A percentile compares a stretch with the other conserved stretches of the same genome.
Conservation (phyloP, 53 echinoderm and acorn worm genomes). For the Echinometra lucunter region DNA sequence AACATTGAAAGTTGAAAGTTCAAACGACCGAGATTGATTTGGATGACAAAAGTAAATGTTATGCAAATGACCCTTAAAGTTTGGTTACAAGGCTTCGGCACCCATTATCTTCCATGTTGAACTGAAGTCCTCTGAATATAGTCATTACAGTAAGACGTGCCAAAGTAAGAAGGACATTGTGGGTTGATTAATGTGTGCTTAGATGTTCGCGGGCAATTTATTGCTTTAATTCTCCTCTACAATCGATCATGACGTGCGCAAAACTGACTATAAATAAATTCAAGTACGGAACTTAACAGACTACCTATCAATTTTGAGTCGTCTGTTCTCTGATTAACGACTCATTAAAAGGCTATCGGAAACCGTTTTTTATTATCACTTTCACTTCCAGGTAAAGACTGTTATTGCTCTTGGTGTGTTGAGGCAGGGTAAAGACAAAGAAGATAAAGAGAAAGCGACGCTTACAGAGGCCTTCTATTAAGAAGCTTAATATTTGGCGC, state of each 20-base stretch:
- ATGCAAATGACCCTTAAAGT: neutral
- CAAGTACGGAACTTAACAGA: slow-evolving; percentile 27
- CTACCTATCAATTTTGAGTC: slow-evolving; percentile 15
- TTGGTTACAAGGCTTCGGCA: neutral
- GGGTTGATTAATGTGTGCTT: slow-evolving; percentile 14
- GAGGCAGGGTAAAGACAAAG: neutral
- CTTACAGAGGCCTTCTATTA: neutral
- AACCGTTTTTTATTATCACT: neutral
- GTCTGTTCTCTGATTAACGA: slow-evolving; percentile 40
- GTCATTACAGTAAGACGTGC: neutral
- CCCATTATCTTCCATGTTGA: neutral
- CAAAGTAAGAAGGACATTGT: neutral
- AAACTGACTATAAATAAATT: slow-evolving; percentile 39
- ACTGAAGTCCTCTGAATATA: neutral
- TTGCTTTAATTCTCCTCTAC: neutral
- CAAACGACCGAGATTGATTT: neutral
- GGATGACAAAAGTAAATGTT: neutral
- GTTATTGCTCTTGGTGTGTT: neutral
- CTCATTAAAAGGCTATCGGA: slow-evolving; percentile 36
- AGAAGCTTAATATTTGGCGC: neutral
- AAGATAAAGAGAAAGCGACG: neutral
- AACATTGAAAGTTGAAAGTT: neutral
- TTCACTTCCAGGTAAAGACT: neutral
- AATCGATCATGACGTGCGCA: slow-evolving; percentile 11
- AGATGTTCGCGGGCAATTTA: slow-evolving; percentile 10